phyloP scores from a whole-genome alignment of 2,888 invertebrate species.

The Caradrina kadenii region DNA sequence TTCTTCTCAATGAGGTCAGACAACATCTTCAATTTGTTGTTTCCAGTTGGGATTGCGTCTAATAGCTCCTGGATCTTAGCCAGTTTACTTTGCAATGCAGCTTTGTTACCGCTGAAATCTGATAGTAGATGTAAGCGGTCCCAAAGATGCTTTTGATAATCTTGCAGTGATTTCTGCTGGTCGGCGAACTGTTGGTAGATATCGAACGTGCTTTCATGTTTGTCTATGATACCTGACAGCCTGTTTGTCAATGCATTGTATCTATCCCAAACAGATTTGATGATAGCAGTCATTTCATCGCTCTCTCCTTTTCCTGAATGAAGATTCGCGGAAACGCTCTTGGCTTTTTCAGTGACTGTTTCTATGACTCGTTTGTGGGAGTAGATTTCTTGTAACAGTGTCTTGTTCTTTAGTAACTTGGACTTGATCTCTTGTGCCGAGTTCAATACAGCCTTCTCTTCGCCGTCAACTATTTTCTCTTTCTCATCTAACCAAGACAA shows the following conservation, averaged over 20 bases:
- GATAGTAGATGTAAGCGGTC: conserved; percentile 95
- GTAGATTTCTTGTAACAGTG: conserved; percentile 96
- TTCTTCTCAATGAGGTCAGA: conserved; percentile 93
- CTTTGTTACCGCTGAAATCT: conserved; percentile 96
- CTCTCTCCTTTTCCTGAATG: conserved; percentile 90
- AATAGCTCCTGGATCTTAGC: conserved; percentile 95
- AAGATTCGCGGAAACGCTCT: conserved; percentile 91
- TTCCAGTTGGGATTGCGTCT: conserved; percentile 94
- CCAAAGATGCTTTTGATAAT: conserved; percentile 97
- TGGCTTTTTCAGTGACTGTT: conserved; percentile 96
- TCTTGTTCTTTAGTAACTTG: conserved; percentile 96
- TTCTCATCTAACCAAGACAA: conserved; percentile 96
- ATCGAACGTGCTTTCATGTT: conserved; percentile 94
- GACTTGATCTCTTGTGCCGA: conserved; percentile 96
- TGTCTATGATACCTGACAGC: conserved; percentile 92
- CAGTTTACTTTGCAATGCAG: conserved; percentile 95
- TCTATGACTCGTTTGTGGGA: conserved; percentile 98
- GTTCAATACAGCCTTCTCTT: conserved; percentile 93
- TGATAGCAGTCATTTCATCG: conserved; percentile 92
- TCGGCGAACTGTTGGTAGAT: conserved; percentile 96
- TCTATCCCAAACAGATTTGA: conserved; percentile 93
- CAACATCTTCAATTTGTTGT: conserved; percentile 94
- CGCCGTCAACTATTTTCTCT: conserved; percentile 94
- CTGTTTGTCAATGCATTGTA: conserved; percentile 93
- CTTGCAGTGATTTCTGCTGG: conserved; percentile 96